Evolutionary conservation across 2,113 vertebrate genomes (phyloP).

Genomic region (Trogon surrucura): DNA sequence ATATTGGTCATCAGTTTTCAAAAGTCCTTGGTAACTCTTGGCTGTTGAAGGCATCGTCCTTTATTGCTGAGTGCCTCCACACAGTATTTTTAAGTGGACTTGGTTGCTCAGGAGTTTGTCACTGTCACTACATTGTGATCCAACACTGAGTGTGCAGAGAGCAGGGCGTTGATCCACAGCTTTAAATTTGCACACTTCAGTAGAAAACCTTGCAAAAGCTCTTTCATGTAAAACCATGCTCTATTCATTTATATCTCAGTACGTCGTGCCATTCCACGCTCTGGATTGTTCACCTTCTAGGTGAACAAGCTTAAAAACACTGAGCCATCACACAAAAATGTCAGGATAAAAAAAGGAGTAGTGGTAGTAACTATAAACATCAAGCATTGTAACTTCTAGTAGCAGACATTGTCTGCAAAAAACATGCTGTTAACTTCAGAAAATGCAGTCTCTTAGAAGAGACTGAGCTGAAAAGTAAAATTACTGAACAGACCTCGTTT

Average conservation of each 20-base stretch:
- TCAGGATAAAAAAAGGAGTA: neutral
- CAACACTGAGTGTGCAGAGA: neutral
- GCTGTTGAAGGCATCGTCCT: neutral
- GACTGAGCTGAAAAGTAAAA: no score
- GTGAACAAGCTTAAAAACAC: neutral
- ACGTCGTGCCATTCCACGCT: neutral
- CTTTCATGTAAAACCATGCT: neutral
- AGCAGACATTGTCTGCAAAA: no score
- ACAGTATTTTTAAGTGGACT: neutral
- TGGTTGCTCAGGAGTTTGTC: conserved; percentile 6
- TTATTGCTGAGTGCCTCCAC: conserved; percentile 21
- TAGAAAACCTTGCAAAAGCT: conserved; percentile 4
- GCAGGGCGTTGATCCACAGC: neutral
- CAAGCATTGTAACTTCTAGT: no score
- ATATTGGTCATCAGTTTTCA: conserved; percentile 9
- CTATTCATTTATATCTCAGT: neutral
- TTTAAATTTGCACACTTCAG: conserved; percentile 19
- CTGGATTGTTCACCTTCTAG: neutral
- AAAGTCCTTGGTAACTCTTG: conserved; percentile 35
- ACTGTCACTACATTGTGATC: neutral
- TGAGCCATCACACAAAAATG: neutral
- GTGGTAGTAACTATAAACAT: no score
- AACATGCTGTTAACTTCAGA: no score
- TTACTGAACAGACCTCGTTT: no score
- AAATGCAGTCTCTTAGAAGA: no score